Evolutionary conservation across 2,113 vertebrate species (phyloP), one percentile per base, ranked within the genome.

Genomic region (Eptesicus fuscus): DNA sequence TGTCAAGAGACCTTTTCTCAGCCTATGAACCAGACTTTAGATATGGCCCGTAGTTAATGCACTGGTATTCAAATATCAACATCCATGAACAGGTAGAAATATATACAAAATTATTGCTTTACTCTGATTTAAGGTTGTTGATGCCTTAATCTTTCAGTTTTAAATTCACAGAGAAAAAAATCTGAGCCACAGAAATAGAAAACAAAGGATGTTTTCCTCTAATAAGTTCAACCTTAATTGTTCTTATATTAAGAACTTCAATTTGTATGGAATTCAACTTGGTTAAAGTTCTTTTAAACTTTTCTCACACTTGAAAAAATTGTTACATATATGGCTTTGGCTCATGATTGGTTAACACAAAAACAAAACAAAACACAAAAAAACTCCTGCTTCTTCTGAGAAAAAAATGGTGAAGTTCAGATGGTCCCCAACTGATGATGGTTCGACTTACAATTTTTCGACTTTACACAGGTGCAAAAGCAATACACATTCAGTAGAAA

Each of bases 251-350:
- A 71, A 91, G 9, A 79, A 42, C 12, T 77, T 51, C 74, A 86
- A 82, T 61, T 47, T 63, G 16, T 51, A 56, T 61, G 37, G 69
- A 90, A 95, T 67, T 92, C 53, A 94, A 93, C 14, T 37, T 71
- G n/a, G 51, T 37, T n/a, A 53, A 94, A 90, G 73, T 85, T 84
- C 40, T 92, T 94, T 84, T 76, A 32, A 92, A 76, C 4, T 40
- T 53, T 67, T 12, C 12, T 37, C 14, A 96, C n/a, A 92, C 83
- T 76, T 49, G n/a, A 85, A 88, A 42, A 94, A 61, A 71, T 1
- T 25, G 28, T 63, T 77, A 76, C 8, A 78, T 37, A 44, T n/a
- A 77, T 8, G 17, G 42, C 42, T 84, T 49, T 35, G 23, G 25
- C 51, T 95, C 77, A 37, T 8, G 20, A n/a, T 12, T 74, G 40